Conservation (phyloP, 2,888 invertebrate genomes). For the Diaphora mendica region DNA sequence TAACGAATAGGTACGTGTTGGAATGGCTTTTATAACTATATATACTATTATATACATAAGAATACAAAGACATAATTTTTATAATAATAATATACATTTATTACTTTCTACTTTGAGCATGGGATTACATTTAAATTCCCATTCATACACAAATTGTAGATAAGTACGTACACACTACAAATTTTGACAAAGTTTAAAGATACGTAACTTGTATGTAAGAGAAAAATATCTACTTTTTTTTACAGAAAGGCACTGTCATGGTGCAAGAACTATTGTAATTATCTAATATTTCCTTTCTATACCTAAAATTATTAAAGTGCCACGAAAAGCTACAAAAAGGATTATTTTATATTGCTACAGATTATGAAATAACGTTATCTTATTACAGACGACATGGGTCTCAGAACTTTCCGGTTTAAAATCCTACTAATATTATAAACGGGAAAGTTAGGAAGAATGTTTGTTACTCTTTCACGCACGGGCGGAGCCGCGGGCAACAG, state of each 20-base stretch:
- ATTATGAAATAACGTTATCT: not conserved
- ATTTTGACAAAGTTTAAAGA: not conserved
- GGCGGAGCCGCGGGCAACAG: too few relatives aligned
- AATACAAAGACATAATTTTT: not conserved
- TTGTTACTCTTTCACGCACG: too few relatives aligned
- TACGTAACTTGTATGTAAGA: not conserved
- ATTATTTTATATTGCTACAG: not conserved
- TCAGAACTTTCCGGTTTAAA: not conserved
- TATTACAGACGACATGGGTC: not conserved
- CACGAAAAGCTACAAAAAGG: not conserved
- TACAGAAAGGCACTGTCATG: constrained; percentile 4
- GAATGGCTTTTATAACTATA: not conserved
- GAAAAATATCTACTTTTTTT: not conserved
- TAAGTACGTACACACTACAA: constrained; percentile 1
- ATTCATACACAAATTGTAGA: not conserved
- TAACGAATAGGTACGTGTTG: not conserved
- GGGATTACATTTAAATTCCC: not conserved
- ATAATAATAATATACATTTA: not conserved
- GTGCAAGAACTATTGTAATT: not conserved
- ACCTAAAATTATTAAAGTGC: not conserved
- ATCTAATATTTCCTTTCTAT: not conserved
- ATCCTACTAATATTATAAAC: too few relatives aligned
- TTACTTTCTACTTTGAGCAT: not conserved
- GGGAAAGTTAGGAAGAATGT: too few relatives aligned
- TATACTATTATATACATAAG: not conserved